Evolutionary conservation across 2,797 vertebrate species (phyloP).

Genomic region (Anguilla megastoma): DNA sequence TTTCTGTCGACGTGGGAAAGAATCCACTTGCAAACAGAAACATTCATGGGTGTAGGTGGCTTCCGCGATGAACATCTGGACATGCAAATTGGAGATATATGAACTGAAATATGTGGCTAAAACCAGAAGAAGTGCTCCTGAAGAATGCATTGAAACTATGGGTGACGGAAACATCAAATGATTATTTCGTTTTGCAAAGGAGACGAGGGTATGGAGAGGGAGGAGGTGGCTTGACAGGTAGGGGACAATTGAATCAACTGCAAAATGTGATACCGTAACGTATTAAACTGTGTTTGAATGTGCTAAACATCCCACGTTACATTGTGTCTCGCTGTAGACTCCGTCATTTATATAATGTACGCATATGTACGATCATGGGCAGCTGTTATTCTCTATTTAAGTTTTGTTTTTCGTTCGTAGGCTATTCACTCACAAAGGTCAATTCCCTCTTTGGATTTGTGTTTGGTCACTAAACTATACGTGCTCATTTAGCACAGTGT

Average conservation of each 20-base stretch:
- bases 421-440: background rate
- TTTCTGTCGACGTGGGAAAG: slow-evolving; percentile 79
- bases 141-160: slow-evolving; percentile 95
- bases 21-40: slow-evolving; percentile 67
- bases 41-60: slow-evolving; percentile 61
- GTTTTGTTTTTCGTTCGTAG: background rate
- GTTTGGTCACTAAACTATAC: background rate
- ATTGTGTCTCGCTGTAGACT: background rate
- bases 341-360: background rate
- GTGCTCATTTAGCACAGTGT: background rate
- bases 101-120: slow-evolving; percentile 86
- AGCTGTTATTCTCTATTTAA: background rate
- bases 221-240: slow-evolving; percentile 90
- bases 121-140: slow-evolving; percentile 92
- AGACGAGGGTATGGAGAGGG: slow-evolving; percentile 89
- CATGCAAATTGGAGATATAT: slow-evolving; percentile 56
- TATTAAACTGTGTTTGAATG: background rate
- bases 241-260: slow-evolving; percentile 31
- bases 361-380: background rate
- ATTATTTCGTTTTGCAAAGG: slow-evolving; percentile 91
- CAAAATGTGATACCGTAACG: background rate
- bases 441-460: background rate
- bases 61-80: slow-evolving; percentile 56
- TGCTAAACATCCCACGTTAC: background rate
- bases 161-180: slow-evolving; percentile 89